These are phyloP conservation scores for Troilus luridus DNA, from an alignment of 2,888 invertebrate species.

Conservation along the genomic window DNA sequence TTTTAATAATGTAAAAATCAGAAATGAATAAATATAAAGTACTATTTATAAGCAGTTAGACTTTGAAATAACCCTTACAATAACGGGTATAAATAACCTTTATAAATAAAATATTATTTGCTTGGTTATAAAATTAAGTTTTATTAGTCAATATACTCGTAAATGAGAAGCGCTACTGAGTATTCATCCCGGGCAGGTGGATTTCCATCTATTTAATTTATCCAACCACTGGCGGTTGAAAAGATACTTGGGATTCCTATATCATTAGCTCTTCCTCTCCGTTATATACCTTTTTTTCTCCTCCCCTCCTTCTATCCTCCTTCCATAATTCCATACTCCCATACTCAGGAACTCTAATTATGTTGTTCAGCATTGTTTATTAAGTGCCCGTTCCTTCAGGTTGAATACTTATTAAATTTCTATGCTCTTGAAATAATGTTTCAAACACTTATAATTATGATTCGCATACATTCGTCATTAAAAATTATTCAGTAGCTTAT, in stretches of 20 bases:
- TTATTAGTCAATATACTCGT: not conserved
- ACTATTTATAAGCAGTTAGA: too few species aligned
- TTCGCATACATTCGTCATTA: too few species aligned
- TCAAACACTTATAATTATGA: not conserved
- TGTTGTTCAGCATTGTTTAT: not conserved
- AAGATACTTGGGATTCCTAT: constrained; percentile 1
- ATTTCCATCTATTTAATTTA: not conserved
- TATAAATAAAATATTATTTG: too few species aligned
- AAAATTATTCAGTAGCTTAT: too few species aligned
- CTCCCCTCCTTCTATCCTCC: not conserved
- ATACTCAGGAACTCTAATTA: not conserved
- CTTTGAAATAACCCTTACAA: too few species aligned
- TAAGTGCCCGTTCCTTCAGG: not conserved
- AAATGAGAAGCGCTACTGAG: not conserved
- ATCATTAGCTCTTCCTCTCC: not conserved
- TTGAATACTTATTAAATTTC: not conserved
- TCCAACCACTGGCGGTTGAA: not conserved
- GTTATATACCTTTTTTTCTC: not conserved
- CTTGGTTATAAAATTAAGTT: too few species aligned
- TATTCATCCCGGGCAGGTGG: not conserved
- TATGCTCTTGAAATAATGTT: not conserved
- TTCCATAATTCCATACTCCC: not conserved
- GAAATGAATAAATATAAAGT: too few species aligned
- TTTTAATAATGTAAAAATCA: too few species aligned
- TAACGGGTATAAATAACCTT: too few species aligned